phyloP scores from a whole-genome alignment of 2,113 vertebrate species.

The Poeciliopsis prolifica region DNA sequence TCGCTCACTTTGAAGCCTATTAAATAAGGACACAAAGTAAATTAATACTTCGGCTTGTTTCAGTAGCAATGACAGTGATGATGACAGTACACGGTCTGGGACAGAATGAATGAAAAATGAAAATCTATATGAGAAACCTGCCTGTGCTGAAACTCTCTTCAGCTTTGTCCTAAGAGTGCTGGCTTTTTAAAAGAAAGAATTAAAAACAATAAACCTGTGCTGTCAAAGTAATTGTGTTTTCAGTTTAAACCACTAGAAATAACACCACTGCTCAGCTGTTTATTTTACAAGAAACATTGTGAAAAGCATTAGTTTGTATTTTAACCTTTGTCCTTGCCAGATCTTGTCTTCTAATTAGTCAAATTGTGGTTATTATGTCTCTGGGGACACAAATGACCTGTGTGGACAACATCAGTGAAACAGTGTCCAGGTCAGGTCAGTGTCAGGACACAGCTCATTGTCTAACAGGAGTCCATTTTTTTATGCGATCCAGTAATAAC shows the following conservation, averaged over 20 bases:
- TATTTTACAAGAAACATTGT: conserved; percentile 56
- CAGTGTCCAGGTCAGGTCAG: conserved; percentile 48
- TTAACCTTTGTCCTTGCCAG: conserved; percentile 58
- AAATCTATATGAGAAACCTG: not conserved
- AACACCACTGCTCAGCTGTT: conserved; percentile 52
- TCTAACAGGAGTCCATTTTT: conserved; percentile 25
- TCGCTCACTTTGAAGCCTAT: conserved; percentile 43
- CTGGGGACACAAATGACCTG: conserved; percentile 6
- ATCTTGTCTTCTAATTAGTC: conserved; percentile 69
- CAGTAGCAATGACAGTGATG: conserved; percentile 39
- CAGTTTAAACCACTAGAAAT: conserved; percentile 32
- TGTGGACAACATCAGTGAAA: conserved; percentile 38
- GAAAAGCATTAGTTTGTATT: conserved; percentile 45
- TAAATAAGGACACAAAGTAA: conserved; percentile 64
- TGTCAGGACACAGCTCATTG: conserved; percentile 22
- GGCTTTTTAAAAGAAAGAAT: not conserved
- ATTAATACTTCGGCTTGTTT: conserved; percentile 49
- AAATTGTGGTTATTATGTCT: conserved; percentile 57
- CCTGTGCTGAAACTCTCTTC: not conserved
- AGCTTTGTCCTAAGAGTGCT: not conserved
- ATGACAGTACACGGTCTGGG: conserved; percentile 48
- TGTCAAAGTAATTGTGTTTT: conserved; percentile 37
- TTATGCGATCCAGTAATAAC: conserved; percentile 5
- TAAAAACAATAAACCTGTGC: not conserved
- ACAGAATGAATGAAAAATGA: conserved; percentile 45